These are phyloP conservation scores for Zapornia atra DNA, from an alignment of 2,113 vertebrate species.

Conservation along the genomic window DNA sequence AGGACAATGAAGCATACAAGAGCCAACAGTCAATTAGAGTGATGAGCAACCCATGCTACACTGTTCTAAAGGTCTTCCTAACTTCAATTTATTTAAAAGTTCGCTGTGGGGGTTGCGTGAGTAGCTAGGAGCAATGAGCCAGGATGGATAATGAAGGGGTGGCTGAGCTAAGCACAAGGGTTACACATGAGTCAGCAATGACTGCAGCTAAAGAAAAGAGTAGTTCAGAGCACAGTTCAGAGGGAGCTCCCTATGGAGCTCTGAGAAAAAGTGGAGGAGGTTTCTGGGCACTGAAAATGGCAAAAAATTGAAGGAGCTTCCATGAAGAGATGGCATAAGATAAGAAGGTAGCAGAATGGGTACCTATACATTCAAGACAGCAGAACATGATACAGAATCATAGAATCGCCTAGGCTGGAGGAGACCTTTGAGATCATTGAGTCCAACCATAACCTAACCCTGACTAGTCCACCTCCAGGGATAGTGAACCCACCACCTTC, in stretches of 20 bases:
- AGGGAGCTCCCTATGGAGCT: neutral
- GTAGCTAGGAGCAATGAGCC: neutral
- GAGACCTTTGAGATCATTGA: too few relatives aligned
- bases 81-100: constrained; percentile 37
- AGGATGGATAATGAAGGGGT: neutral
- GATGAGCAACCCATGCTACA: neutral
- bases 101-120: neutral
- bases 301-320: neutral
- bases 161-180: constrained; percentile 45
- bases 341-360: neutral
- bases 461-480: too few relatives aligned
- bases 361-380: neutral
- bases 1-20: neutral
- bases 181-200: constrained; percentile 20
- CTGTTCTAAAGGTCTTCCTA: constrained; percentile 10
- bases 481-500: too few relatives aligned
- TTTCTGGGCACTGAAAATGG: neutral
- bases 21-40: neutral
- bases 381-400: neutral
- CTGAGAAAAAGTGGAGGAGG: neutral
- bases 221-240: neutral
- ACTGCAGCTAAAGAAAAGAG: neutral
- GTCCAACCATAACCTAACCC: too few relatives aligned
- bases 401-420: too few relatives aligned
- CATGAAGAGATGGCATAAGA: neutral